Percentiles rank a stretch among this genome's conserved stretches.
Evolutionary conservation across 1,140 invertebrate genomes (phyloP).

Genomic region (Hycleus cichorii): DNA sequence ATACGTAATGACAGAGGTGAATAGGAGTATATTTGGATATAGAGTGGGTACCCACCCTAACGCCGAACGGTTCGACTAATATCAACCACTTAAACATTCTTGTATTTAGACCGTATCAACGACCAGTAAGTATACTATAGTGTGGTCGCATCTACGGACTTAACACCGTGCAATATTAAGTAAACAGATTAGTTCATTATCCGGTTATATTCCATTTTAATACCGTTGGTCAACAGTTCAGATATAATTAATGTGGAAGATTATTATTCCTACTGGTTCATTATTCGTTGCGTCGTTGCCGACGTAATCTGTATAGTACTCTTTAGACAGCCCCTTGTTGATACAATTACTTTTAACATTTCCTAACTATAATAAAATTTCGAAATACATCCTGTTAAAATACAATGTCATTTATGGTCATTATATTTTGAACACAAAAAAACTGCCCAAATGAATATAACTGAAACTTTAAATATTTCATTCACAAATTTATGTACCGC

Average conservation of each 20-base stretch:
- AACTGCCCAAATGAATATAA: no score
- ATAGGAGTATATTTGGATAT: neutral
- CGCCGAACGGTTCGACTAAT: neutral
- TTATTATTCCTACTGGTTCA: conserved; percentile 22
- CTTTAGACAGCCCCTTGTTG: conserved; percentile 9
- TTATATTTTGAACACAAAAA: no score
- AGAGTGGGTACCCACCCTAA: no score
- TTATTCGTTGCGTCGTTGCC: conserved; percentile 17
- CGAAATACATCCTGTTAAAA: no score
- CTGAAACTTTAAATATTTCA: conserved; percentile 6
- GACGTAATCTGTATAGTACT: conserved; percentile 12
- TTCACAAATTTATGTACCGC: conserved; percentile 4
- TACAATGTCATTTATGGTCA: no score
- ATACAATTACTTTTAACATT: conserved; percentile 15
- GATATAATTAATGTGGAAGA: conserved; percentile 24
- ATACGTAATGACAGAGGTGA: conserved; percentile 11
- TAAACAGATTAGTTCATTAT: conserved; percentile 33
- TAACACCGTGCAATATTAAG: conserved; percentile 28
- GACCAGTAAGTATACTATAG: neutral
- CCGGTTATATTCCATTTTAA: conserved; percentile 28
- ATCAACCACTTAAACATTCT: conserved; percentile 5
- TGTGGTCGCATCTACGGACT: conserved; percentile 16
- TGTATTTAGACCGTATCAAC: conserved; percentile 1
- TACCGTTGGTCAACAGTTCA: conserved; percentile 29
- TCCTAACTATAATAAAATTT: neutral